phyloP scores from a whole-genome alignment of 2,113 vertebrate genomes.

The Myodes glareolus region DNA sequence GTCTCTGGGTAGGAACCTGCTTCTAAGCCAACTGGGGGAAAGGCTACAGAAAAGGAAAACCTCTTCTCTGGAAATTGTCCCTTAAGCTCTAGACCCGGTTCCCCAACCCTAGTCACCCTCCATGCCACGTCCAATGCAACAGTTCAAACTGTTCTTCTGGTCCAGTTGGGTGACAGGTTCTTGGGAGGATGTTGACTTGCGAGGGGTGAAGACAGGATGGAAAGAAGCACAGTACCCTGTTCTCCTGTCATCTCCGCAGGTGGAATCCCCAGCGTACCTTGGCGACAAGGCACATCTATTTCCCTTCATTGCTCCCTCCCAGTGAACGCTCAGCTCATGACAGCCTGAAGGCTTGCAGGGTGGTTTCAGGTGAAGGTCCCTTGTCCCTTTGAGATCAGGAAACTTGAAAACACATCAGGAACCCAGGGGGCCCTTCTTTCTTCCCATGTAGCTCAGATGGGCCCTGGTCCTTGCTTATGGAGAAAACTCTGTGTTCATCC shows the following conservation, averaged over 20 bases:
- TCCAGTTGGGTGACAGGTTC: not conserved
- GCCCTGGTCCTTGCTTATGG: not conserved
- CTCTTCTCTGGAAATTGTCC: not conserved
- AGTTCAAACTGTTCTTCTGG: not conserved
- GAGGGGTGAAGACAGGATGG: not conserved
- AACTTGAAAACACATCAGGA: not conserved
- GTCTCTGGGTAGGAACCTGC: not conserved
- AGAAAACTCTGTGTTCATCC: not conserved
- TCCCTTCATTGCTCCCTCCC: not conserved
- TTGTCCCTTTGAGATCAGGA: not conserved
- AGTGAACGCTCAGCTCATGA: not conserved
- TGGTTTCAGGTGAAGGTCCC: not conserved
- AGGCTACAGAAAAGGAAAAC: not conserved
- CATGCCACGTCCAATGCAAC: not conserved
- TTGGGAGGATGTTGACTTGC: not conserved
- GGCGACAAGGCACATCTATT: fast-evolving
- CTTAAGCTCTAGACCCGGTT: not conserved
- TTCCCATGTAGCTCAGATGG: not conserved
- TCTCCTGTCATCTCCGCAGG: not conserved
- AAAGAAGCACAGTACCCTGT: no score
- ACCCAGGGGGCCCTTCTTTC: not conserved
- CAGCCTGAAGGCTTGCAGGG: not conserved
- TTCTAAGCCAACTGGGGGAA: not conserved
- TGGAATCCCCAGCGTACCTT: not conserved
- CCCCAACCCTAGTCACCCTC: not conserved